Conservation (phyloP, 2,888 invertebrate genomes). For the Ornithoptera priamus region DNA sequence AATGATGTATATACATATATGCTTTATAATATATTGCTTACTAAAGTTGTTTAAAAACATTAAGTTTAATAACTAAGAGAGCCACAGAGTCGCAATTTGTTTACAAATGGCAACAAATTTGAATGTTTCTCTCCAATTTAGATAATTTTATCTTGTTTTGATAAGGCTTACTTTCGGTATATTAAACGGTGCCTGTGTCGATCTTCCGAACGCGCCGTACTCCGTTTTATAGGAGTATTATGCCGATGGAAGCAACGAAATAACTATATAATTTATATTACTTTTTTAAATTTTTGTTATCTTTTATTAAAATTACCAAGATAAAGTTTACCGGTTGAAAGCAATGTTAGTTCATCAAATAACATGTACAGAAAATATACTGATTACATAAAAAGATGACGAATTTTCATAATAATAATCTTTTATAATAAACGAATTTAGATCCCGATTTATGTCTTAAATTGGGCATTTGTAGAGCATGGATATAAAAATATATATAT, state of each 20-base stretch:
- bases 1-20: background rate
- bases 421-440: no score
- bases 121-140: slow-evolving; percentile 28
- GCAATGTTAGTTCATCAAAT: background rate
- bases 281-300: background rate
- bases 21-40: slow-evolving; percentile 13
- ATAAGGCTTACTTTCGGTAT: slow-evolving; percentile 26
- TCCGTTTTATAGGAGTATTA: slow-evolving; percentile 18
- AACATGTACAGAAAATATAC: background rate
- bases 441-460: no score
- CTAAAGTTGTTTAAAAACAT: slow-evolving; percentile 12
- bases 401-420: background rate
- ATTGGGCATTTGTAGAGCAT: no score
- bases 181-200: slow-evolving; percentile 21
- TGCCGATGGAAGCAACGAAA: slow-evolving; percentile 12
- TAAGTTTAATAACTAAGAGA: slow-evolving; percentile 22
- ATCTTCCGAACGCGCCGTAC: slow-evolving; percentile 19
- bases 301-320: slow-evolving; percentile 1
- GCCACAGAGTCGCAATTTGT: slow-evolving; percentile 27
- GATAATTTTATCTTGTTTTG: slow-evolving; percentile 31
- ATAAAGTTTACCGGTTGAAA: background rate
- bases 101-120: slow-evolving; percentile 29
- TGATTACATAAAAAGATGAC: background rate
- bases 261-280: slow-evolving; percentile 9
- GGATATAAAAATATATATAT: no score